These are phyloP conservation scores for Clarias laeviceps DNA, from an alignment of 2,797 vertebrate genomes.

Conservation along the genomic window DNA sequence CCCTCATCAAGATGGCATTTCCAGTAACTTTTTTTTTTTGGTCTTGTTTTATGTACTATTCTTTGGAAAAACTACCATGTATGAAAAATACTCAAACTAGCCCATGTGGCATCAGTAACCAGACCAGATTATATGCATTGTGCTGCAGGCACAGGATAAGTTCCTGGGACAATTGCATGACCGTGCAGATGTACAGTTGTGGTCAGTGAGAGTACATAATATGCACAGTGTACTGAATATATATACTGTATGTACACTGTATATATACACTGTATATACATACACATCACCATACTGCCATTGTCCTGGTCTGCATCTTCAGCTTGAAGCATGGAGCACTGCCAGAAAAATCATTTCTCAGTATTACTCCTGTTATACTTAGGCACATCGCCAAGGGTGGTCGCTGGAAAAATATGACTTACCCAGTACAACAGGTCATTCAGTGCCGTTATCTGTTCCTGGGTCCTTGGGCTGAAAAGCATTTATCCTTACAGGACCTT, in stretches of 20 bases:
- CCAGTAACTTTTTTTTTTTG: no score
- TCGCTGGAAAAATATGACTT: slow-evolving; percentile 31
- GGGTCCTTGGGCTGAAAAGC: slow-evolving; percentile 24
- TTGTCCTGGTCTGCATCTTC: slow-evolving; percentile 8
- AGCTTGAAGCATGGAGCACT: slow-evolving; percentile 15
- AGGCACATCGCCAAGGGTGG: slow-evolving; percentile 19
- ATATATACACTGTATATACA: no score
- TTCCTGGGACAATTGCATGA: slow-evolving; percentile 4
- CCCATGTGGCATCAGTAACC: not conserved
- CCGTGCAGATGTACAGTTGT: not conserved
- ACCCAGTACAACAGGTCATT: slow-evolving; percentile 37
- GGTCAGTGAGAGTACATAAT: not conserved
- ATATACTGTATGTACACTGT: no score
- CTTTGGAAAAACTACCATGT: no score
- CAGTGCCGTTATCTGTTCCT: slow-evolving; percentile 36
- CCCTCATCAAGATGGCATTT: not conserved
- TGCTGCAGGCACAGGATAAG: not conserved
- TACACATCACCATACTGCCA: not conserved
- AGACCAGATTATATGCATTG: slow-evolving; percentile 6
- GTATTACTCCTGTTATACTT: slow-evolving; percentile 34
- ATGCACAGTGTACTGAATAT: slow-evolving; percentile 26
- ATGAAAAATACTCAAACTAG: not conserved
- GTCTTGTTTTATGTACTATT: not conserved
- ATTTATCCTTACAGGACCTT: slow-evolving; percentile 30
- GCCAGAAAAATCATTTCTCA: slow-evolving; percentile 37